Conservation (phyloP, 2,797 vertebrate genomes). For the Dendrocincla fuliginosa region DNA sequence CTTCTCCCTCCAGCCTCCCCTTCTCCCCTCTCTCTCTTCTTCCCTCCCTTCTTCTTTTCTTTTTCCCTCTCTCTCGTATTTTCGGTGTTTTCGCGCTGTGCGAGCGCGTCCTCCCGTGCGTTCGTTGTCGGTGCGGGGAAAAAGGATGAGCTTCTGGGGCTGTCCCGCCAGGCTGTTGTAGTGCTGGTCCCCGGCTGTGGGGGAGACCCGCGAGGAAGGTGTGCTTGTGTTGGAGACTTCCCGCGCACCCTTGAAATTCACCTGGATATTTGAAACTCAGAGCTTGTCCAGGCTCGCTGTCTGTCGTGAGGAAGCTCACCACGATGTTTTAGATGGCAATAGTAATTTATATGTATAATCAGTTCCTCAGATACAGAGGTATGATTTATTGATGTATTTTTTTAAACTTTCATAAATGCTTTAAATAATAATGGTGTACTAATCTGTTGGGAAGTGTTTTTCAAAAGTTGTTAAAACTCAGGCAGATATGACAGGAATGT, state of each 20-base stretch:
- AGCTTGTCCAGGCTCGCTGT: neutral
- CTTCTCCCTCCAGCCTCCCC: too few species aligned
- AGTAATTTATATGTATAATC: neutral
- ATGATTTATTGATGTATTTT: neutral
- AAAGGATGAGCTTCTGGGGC: neutral
- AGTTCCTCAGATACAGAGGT: neutral
- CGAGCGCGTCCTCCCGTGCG: neutral
- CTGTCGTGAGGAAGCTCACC: neutral
- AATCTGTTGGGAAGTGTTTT: neutral
- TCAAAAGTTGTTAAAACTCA: conserved; percentile 5
- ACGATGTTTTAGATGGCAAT: neutral
- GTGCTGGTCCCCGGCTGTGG: neutral
- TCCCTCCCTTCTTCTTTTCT: too few species aligned
- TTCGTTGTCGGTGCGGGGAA: neutral
- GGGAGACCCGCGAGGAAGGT: neutral
- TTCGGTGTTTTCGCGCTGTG: neutral
- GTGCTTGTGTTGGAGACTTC: too few species aligned
- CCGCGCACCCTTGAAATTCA: neutral
- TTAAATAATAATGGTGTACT: neutral
- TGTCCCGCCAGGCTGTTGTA: neutral
- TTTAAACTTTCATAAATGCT: neutral
- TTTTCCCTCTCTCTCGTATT: neutral
- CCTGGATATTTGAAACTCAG: neutral
- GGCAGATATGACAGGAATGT: neutral
- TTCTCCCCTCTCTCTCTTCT: too few species aligned